Percentiles rank a stretch among this genome's conserved stretches.
phyloP scores from a whole-genome alignment of 2,797 vertebrate genomes.

The Catamblyrhynchus diadema region DNA sequence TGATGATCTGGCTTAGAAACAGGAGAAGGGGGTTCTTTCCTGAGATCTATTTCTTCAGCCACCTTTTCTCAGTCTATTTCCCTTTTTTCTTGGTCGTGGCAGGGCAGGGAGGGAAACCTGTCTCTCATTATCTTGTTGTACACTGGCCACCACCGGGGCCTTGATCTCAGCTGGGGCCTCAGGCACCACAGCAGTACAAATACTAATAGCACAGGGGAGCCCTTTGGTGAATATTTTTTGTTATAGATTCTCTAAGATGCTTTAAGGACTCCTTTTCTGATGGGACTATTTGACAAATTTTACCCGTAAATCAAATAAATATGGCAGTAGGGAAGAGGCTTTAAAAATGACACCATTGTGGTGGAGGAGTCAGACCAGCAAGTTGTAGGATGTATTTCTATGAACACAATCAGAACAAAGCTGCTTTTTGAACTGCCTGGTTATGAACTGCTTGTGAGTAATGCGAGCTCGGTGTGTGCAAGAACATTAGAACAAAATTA shows the following conservation, averaged over 20 bases:
- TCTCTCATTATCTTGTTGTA: slow-evolving; percentile 67
- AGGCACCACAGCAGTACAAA: slow-evolving; percentile 50
- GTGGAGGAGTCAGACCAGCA: neutral
- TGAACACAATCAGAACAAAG: neutral
- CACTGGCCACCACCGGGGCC: slow-evolving; percentile 28
- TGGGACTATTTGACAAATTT: slow-evolving; percentile 42
- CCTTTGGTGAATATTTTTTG: slow-evolving; percentile 11
- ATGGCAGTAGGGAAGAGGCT: neutral
- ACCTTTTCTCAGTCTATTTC: slow-evolving; percentile 36
- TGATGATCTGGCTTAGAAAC: neutral
- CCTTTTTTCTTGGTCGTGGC: neutral
- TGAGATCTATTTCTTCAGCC: slow-evolving; percentile 14
- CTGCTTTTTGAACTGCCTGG: slow-evolving; percentile 20
- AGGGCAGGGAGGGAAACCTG: slow-evolving; percentile 51
- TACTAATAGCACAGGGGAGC: slow-evolving; percentile 37
- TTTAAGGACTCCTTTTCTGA: slow-evolving; percentile 41
- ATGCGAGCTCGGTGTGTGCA: neutral
- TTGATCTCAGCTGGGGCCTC: slow-evolving; percentile 61
- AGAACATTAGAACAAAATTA: slow-evolving; percentile 52
- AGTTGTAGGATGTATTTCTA: neutral
- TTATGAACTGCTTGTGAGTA: slow-evolving; percentile 43
- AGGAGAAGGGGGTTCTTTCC: neutral
- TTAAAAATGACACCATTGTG: neutral
- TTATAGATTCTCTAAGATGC: slow-evolving; percentile 27
- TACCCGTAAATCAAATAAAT: slow-evolving; percentile 49